Evolutionary conservation across 1,140 invertebrate species (phyloP).

Genomic region (Sarcophaga peregrina): DNA sequence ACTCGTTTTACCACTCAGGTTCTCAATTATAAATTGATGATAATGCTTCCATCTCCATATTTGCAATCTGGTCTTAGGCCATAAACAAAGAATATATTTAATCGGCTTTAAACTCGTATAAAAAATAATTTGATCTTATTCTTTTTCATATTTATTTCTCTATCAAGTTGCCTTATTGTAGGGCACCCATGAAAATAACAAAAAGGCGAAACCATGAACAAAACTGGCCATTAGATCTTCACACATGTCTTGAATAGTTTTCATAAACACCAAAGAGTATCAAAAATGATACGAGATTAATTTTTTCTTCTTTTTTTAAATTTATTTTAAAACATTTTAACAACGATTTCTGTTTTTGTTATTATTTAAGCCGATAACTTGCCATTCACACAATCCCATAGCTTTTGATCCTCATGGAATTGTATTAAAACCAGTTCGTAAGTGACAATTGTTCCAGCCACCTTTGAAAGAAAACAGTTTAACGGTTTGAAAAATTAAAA

Average conservation of each 20-base stretch:
- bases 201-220: neutral
- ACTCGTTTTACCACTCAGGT: no score
- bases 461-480: constrained; percentile 31
- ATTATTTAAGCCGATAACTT: neutral
- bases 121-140: no score
- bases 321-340: neutral
- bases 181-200: no score
- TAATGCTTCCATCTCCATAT: no score
- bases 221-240: neutral
- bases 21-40: no score
- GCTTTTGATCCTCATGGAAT: constrained; percentile 61
- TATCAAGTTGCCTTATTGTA: no score
- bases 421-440: constrained; percentile 73
- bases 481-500: neutral
- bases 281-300: no score
- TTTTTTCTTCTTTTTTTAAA: neutral
- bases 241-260: neutral
- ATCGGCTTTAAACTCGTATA: no score
- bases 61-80: no score
- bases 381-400: constrained; percentile 51
- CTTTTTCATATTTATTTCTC: no score
- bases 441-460: constrained; percentile 73
- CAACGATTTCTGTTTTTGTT: neutral
- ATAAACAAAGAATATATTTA: no score
- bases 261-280: neutral